These are phyloP conservation scores for Eptesicus fuscus DNA, from an alignment of 2,113 vertebrate species.

Conservation along the genomic window DNA sequence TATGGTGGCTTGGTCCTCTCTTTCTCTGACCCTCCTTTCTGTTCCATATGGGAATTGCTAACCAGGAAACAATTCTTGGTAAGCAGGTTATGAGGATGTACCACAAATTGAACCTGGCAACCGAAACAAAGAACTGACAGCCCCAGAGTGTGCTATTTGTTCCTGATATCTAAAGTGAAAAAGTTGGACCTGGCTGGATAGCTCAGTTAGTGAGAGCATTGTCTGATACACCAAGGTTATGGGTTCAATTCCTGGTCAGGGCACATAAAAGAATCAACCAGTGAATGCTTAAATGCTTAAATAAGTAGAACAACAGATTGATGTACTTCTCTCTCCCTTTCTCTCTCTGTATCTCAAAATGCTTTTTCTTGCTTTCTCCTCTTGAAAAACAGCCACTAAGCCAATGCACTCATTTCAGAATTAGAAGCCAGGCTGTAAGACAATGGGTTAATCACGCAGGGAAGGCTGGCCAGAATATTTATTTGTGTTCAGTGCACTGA, in stretches of 20 bases:
- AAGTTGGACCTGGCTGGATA: background rate
- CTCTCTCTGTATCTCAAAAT: background rate
- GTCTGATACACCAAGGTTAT: background rate
- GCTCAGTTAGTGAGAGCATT: background rate
- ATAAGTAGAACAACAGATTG: background rate
- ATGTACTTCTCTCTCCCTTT: background rate
- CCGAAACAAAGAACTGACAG: background rate
- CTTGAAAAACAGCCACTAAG: background rate
- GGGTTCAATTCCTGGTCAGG: background rate
- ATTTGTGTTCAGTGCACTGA: background rate
- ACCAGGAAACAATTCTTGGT: background rate
- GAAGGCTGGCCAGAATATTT: background rate
- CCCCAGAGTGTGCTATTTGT: background rate
- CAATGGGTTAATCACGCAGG: conserved; percentile 31
- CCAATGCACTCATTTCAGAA: background rate
- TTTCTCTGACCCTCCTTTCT: background rate
- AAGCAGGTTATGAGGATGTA: background rate
- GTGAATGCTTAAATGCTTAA: background rate
- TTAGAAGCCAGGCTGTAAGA: background rate
- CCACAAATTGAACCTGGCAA: background rate
- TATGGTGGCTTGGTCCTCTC: background rate
- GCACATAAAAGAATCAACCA: background rate
- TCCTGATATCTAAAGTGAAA: conserved; percentile 5
- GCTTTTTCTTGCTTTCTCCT: background rate
- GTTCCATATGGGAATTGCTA: background rate